Percentiles rank a stretch among this genome's conserved stretches.
phyloP scores from a whole-genome alignment of 2,797 vertebrate genomes.

The Cossypha caffra region DNA sequence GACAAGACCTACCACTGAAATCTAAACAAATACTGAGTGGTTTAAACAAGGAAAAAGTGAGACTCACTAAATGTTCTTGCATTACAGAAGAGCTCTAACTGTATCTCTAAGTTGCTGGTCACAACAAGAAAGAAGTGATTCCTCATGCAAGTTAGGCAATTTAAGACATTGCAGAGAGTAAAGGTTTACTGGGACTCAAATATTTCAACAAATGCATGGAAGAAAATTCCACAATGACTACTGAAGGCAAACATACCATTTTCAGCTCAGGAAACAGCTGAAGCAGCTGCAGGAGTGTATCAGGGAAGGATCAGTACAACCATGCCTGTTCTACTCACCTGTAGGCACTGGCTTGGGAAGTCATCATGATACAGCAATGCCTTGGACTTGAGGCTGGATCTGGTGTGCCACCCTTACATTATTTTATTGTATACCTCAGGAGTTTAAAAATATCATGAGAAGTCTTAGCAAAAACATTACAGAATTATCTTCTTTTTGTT shows the following conservation, averaged over 20 bases:
- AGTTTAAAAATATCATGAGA: neutral
- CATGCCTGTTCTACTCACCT: neutral
- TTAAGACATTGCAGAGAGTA: neutral
- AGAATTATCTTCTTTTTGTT: neutral
- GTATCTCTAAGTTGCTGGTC: neutral
- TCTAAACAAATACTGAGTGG: neutral
- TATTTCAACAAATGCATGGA: neutral
- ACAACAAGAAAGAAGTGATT: neutral
- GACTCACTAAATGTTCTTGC: rapidly evolving
- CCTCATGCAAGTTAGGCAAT: neutral
- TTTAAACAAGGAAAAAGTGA: neutral
- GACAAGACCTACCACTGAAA: neutral
- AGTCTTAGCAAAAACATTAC: neutral
- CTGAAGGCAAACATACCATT: rapidly evolving
- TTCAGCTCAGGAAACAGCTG: neutral
- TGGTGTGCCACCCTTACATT: neutral
- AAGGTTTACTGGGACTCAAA: neutral
- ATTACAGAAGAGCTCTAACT: neutral
- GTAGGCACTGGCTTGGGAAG: neutral
- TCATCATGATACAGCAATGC: neutral
- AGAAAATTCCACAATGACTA: neutral
- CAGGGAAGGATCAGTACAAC: neutral
- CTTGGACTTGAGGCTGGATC: neutral
- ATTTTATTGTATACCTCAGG: neutral
- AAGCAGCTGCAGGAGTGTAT: rapidly evolving